Conservation (phyloP, 2,113 vertebrate genomes). For the Hucho hucho region DNA sequence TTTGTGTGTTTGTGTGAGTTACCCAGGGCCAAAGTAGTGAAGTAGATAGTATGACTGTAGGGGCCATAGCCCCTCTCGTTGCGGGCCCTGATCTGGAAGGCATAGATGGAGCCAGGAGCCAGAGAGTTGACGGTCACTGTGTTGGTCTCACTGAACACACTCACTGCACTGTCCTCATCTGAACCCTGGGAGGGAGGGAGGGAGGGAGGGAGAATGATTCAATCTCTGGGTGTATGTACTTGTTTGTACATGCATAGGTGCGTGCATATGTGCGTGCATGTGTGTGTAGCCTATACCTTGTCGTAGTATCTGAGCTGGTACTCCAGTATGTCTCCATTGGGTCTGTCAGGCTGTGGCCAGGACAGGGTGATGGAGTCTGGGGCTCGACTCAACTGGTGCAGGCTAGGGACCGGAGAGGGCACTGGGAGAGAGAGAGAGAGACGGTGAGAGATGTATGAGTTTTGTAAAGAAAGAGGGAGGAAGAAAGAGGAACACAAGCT, state of each 20-base stretch:
- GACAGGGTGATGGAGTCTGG: conserved; percentile 91
- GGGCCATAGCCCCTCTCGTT: conserved; percentile 90
- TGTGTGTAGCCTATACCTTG: conserved; percentile 74
- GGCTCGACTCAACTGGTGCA: conserved; percentile 92
- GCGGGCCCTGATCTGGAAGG: conserved; percentile 93
- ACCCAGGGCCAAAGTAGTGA: conserved; percentile 89
- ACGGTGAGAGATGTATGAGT: neutral
- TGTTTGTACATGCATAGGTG: neutral
- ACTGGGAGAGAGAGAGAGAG: conserved; percentile 68
- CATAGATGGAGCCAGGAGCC: conserved; percentile 92
- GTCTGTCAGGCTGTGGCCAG: conserved; percentile 93
- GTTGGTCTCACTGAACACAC: conserved; percentile 92
- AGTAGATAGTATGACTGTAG: conserved; percentile 91
- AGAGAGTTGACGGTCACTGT: conserved; percentile 84
- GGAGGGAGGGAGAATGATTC: neutral
- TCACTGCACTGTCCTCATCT: conserved; percentile 88
- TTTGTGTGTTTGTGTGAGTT: conserved; percentile 20
- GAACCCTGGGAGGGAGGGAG: conserved; percentile 76
- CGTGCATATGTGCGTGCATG: neutral
- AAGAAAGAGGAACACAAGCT: neutral
- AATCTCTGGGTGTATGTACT: neutral
- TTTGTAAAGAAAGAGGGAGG: neutral
- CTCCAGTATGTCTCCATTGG: conserved; percentile 93
- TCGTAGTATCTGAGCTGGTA: conserved; percentile 94
- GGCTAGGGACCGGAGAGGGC: conserved; percentile 89